Conservation (phyloP, 2,797 vertebrate species). For the Anolis apletophallus region DNA sequence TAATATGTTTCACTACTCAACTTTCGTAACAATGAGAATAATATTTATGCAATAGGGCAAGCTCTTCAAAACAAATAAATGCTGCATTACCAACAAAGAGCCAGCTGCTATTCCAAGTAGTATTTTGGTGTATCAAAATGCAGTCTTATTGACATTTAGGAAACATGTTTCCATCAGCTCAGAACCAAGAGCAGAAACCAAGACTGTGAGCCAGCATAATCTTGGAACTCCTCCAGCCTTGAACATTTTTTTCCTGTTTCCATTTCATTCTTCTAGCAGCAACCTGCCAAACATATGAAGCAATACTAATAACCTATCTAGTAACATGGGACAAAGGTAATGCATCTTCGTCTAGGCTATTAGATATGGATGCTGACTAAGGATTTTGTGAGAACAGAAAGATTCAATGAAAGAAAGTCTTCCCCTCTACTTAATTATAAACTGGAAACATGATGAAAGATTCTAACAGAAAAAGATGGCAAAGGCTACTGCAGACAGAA, state of each 20-base stretch:
- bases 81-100: background rate
- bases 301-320: background rate
- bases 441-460: background rate
- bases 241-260: background rate
- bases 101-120: background rate
- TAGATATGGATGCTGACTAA: background rate
- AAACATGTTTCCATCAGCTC: background rate
- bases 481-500: background rate
- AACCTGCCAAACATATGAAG: background rate
- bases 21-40: background rate
- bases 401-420: background rate
- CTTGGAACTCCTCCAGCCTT: background rate
- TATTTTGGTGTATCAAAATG: background rate
- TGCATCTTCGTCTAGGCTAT: background rate
- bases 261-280: background rate
- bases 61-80: background rate
- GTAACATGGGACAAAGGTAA: background rate
- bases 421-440: background rate
- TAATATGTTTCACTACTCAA: background rate
- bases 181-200: background rate
- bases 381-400: background rate
- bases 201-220: background rate
- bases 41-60: background rate
- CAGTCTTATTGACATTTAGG: background rate
- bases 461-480: background rate